These are phyloP conservation scores for Andricus quercusramuli DNA, from an alignment of 2,888 invertebrate species.

Conservation along the genomic window DNA sequence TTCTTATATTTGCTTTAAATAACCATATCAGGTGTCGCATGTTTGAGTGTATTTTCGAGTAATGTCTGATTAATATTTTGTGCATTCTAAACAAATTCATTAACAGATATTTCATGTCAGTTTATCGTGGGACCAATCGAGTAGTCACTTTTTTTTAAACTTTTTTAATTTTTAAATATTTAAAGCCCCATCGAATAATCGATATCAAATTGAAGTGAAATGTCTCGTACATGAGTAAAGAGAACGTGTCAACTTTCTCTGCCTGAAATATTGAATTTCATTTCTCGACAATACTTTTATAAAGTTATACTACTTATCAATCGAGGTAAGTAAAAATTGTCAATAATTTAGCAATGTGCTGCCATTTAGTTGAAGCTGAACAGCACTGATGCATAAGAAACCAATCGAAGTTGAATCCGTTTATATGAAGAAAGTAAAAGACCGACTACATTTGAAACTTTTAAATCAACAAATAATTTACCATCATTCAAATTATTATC, in stretches of 20 bases:
- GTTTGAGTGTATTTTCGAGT: not conserved
- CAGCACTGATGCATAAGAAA: not conserved
- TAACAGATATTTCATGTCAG: not conserved
- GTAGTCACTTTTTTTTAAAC: no score
- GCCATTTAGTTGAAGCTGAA: not conserved
- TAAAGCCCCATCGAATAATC: no score
- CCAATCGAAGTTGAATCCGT: not conserved
- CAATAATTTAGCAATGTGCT: constrained; percentile 8
- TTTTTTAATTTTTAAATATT: no score
- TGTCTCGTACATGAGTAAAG: not conserved
- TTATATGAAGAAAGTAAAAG: constrained; percentile 4
- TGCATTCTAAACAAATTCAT: not conserved
- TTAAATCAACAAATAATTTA: not conserved
- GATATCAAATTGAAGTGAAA: not conserved
- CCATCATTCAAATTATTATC: not conserved
- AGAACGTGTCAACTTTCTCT: not conserved
- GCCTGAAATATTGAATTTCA: not conserved
- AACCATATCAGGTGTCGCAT: constrained; percentile 31
- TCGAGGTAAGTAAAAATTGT: constrained; percentile 2
- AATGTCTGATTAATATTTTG: not conserved
- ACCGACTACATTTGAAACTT: constrained; percentile 27
- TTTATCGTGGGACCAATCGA: not conserved
- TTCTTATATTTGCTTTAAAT: not conserved
- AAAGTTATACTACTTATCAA: not conserved
- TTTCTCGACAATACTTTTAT: not conserved